Evolutionary conservation across 1,140 invertebrate genomes (phyloP), one percentile per base, ranked within the genome.

Genomic region (Halictus rubicundus): DNA sequence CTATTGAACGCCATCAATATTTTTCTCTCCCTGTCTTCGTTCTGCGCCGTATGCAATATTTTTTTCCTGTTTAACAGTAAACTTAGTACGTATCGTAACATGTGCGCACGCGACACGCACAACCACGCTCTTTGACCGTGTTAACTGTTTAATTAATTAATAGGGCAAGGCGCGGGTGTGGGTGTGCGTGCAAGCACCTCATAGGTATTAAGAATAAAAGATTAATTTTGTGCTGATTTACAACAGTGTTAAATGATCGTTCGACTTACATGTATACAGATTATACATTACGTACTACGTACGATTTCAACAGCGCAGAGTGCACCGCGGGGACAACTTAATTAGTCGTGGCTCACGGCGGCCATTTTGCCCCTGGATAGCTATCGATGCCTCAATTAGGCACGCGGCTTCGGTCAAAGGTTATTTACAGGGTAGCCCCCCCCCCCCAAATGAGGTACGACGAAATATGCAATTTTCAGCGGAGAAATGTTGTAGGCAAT

Each of bases 211-310:
- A 88, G 87, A 88, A 87, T 87, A 86, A 87, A 87, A 83, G 83
- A 85, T 88, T 63, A 87, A 32, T 84, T 87, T 88, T 89, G 87
- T 87, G 87, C 87, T 84, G 83, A 89, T 83, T 32, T 89, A 88
- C 87, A 89, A 88, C 88, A 88, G 85, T 88, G 83, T 83, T 82
- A 78, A 82, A 77, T 79, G 64, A 23, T 86, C 80, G 80, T 79
- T 81, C 63, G 68, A 61, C 75, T 85, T 85, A 85, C 64, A 68
- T 79, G 59, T 83, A 85, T 82, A 84, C 60, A 80, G 70, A 82
- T 87, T 75, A 83, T 68, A 66, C 78, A 78, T 57, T 81, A 81
- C 70, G 65, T 60, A 73, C 27, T 80, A 66, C 60, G 81, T 85
- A 83, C 57, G 70, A 68, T 73, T 21, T 73, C 75, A 71, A 57